phyloP scores from a whole-genome alignment of 2,113 vertebrate species.

The Emydura subglobosa region DNA sequence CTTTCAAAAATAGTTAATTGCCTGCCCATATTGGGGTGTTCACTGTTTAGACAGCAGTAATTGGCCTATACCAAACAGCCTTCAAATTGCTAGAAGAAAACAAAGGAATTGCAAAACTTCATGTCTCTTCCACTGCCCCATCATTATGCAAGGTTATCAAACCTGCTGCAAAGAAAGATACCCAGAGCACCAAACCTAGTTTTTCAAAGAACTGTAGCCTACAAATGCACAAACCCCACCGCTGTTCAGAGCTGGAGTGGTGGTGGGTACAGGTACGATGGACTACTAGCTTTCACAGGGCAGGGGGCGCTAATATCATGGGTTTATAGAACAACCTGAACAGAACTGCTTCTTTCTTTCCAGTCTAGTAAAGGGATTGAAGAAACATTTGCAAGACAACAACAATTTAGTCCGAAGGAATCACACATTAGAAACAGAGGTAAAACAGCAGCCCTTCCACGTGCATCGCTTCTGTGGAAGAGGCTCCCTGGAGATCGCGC shows the following conservation, averaged over 20 bases:
- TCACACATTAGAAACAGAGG: rapidly evolving
- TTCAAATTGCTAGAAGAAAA: background rate
- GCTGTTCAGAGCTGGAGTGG: background rate
- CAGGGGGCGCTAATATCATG: background rate
- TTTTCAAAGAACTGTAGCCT: rapidly evolving
- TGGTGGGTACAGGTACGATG: rapidly evolving
- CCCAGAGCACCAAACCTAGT: background rate
- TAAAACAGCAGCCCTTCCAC: background rate
- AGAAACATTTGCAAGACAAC: background rate
- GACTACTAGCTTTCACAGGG: background rate
- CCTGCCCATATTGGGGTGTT: background rate
- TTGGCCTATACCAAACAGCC: background rate
- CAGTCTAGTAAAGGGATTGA: background rate
- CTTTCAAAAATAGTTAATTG: background rate
- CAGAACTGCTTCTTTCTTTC: background rate
- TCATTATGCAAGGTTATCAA: background rate
- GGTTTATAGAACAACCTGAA: background rate
- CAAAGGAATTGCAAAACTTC: rapidly evolving
- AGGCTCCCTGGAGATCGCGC: background rate
- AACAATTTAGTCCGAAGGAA: background rate
- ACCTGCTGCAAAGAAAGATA: background rate
- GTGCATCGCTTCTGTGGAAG: background rate
- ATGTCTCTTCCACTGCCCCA: background rate
- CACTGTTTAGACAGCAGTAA: rapidly evolving
- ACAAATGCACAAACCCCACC: background rate